Base-by-base conservation (phyloP, 1,140 invertebrate genomes). In the Drosophila baimaii region DNA sequence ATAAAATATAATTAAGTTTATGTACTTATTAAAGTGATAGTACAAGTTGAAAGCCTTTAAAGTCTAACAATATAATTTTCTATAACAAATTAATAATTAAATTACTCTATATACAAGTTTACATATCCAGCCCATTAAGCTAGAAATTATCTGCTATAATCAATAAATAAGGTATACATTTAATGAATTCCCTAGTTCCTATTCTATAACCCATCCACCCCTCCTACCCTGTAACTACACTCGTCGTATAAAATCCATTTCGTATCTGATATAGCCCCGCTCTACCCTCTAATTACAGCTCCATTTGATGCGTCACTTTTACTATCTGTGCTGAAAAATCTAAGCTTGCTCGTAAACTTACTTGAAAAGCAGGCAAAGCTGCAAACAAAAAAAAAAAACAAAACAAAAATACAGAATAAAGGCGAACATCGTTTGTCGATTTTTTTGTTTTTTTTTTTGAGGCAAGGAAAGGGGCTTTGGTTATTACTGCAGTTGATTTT, bases 231-330 rank as follows among this genome's bases (percentile, higher is more conserved):
- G 25, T 6, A 63, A 17, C 19, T 59, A 59, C 33, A 41, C 19
- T 17, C 23, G 5, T 17, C 23, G 5, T n/a, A 37, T 7, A 37
- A 6, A 37, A 37, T 15, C 35, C 15, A 37, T 21, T 33, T 52
- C 8, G 49, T 52, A 52, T 52, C 29, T 21, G 49, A 33, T 52
- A 23, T n/a, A 54, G n/a, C 19, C 31, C 51, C 51, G 51, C 51
- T 35, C 2, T 33, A 44, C 62, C 62, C 62, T 59, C n/a, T 37
- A 27, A 33, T 65, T 44, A 17, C 37, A 25, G 73, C 73, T 59
- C 71, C 83, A 79, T 79, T 83, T 80, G 83, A 86, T 86, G 83
- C 83, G 83, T 86, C 83, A 86, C 76, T 88, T 79, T 79, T 71
- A 77, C 79, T 79, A 86, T 86, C 83, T 83, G 61, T 69, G 72